Percentiles rank a stretch among this genome's conserved stretches.
These are phyloP conservation scores for Sphecodes monilicornis DNA, from an alignment of 2,888 invertebrate species.

Conservation along the genomic window DNA sequence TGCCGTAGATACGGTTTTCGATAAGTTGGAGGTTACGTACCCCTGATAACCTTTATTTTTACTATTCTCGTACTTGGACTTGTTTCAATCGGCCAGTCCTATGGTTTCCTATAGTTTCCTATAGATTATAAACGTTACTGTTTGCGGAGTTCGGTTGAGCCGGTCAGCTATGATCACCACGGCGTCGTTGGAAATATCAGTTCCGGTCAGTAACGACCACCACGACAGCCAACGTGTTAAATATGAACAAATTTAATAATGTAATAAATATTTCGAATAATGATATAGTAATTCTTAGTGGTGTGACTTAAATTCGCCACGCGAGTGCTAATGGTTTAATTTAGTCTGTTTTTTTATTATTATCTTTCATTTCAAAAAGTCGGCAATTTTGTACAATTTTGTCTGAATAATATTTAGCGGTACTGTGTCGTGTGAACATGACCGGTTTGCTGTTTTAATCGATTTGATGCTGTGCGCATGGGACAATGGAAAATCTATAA, in stretches of 20 bases:
- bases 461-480: neutral
- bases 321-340: neutral
- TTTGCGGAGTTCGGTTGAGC: neutral
- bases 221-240: no score
- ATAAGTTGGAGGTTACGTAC: neutral
- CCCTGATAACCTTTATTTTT: neutral
- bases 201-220: no score
- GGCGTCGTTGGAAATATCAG: no score
- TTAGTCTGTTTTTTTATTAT: neutral
- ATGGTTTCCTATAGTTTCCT: no score
- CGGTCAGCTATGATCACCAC: no score
- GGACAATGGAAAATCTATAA: neutral
- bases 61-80: neutral
- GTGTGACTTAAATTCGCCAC: constrained; percentile 72
- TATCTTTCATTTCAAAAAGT: neutral
- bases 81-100: neutral
- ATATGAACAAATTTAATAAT: neutral
- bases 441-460: neutral
- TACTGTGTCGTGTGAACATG: neutral
- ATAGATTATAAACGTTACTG: no score
- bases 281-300: neutral
- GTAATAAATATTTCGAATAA: neutral
- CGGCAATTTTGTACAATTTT: neutral
- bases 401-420: neutral
- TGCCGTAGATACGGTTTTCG: neutral